Base-by-base conservation (phyloP, 2,888 invertebrate genomes). In the Drosophila mimetica region DNA sequence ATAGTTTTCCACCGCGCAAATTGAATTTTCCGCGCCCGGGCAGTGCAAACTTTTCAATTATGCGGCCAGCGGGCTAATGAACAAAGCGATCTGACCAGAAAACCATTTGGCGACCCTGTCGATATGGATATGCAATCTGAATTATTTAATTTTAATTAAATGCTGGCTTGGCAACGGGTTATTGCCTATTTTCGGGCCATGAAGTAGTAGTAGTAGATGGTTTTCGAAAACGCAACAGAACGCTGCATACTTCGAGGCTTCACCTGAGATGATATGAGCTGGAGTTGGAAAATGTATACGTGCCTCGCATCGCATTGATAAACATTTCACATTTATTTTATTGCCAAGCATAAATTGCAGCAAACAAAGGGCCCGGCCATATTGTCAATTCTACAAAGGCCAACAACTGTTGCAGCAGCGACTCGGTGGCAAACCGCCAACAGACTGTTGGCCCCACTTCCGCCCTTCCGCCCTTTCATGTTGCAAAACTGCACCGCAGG, bases 91-190 rank as follows among this genome's bases (percentile, higher is more conserved):
- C 51, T 39, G 60, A 39, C 60, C 58, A 46, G 46, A 39, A 58
- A 58, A 58, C 55, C 48, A 48, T 61, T 50, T 37, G 32, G 46
- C 36, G 32, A 34, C 41, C 34, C 5, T 25, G 28, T 22, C 47
- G 25, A 34, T 34, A 42, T 46, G 32, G 25, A 65, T 46, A 58
- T 46, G 61, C 59, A 77, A 63, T 76, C 73, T 78, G 60, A 82
- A 85, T 86, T 81, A 81, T 86, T 83, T 65, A 86, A 72, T 52
- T 74, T 81, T 79, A 84, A 83, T 86, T 81, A 79, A 83, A 79
- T 72, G 53, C 22, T 34, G 44, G 48, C 30, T 16, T 16, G n/a
- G 32, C 50, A 16, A 11, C 13, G 39, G 52, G 51, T 13, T 47
- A 42, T 47, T 36, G 67, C 39, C 47, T 48, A 48, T 69, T 53